These are phyloP conservation scores for Drosophila sordidapex DNA, from an alignment of 2,888 invertebrate species.

Conservation along the genomic window DNA sequence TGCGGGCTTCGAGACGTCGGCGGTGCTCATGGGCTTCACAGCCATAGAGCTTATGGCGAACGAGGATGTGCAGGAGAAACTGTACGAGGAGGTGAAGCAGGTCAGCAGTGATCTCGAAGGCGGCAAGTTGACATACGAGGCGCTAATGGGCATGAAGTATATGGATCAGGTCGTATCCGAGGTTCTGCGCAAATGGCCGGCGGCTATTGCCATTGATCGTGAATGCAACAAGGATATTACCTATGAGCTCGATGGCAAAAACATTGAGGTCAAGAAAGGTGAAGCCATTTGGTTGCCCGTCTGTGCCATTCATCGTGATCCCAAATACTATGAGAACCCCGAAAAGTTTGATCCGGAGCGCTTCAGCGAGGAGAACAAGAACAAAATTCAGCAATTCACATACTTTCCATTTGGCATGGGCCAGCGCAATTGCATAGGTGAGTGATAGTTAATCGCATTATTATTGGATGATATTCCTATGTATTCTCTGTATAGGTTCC, in stretches of 20 bases:
- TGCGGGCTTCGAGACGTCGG: conserved; percentile 86
- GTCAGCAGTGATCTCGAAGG: conserved; percentile 84
- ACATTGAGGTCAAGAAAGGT: conserved; percentile 77
- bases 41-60: conserved; percentile 87
- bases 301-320: conserved; percentile 86
- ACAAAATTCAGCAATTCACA: conserved; percentile 85
- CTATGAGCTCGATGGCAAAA: conserved; percentile 72
- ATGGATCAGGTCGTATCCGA: conserved; percentile 87
- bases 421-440: conserved; percentile 88
- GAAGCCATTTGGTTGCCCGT: conserved; percentile 83
- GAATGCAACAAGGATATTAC: conserved; percentile 86
- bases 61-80: conserved; percentile 86
- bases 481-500: conserved; percentile 64
- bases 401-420: conserved; percentile 87
- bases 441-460: background rate
- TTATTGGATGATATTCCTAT: background rate
- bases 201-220: conserved; percentile 85
- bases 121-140: conserved; percentile 86
- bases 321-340: conserved; percentile 86
- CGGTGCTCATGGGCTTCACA: conserved; percentile 85
- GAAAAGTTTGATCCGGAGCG: conserved; percentile 87
- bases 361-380: conserved; percentile 87
- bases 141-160: conserved; percentile 87
- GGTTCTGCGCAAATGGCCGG: conserved; percentile 86
- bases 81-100: conserved; percentile 86